Evolutionary conservation across 2,113 vertebrate species (phyloP).

Genomic region (Chaetodon trifascialis): DNA sequence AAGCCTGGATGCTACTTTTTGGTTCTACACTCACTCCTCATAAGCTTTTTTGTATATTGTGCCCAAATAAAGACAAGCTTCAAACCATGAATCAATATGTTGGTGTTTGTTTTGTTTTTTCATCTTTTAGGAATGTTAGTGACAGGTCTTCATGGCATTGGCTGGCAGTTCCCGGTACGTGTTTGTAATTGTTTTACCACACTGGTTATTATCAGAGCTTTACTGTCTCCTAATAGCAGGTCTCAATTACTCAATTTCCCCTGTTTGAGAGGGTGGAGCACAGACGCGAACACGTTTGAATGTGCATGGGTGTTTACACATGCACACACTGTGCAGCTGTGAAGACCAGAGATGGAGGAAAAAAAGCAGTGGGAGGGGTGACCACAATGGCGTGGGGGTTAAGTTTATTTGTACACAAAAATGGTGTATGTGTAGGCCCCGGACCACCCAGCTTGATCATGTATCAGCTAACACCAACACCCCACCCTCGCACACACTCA

Average conservation of each 20-base stretch:
- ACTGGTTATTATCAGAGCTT: constrained; percentile 41
- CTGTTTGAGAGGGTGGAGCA: constrained; percentile 49
- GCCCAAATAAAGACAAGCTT: constrained; percentile 82
- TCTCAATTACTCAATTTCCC: constrained; percentile 44
- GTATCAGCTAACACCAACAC: constrained; percentile 80
- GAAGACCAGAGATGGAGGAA: constrained; percentile 65
- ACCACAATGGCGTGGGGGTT: constrained; percentile 81
- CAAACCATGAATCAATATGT: constrained; percentile 42
- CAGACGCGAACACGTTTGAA: constrained; percentile 23
- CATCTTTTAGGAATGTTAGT: not conserved
- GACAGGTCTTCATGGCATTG: not conserved
- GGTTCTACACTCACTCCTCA: not conserved
- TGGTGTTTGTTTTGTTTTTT: not conserved
- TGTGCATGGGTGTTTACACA: constrained; percentile 58
- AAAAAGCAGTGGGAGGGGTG: constrained; percentile 74
- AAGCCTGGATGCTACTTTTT: constrained; percentile 28
- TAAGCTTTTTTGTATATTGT: constrained; percentile 68
- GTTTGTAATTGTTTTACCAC: constrained; percentile 42
- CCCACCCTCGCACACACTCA: constrained; percentile 65
- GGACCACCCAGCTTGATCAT: constrained; percentile 87
- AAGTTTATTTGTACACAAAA: constrained; percentile 89
- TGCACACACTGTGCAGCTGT: constrained; percentile 68
- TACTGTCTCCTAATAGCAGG: constrained; percentile 45
- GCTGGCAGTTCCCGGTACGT: not conserved
- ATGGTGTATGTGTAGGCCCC: constrained; percentile 76